phyloP scores from a whole-genome alignment of 2,113 vertebrate genomes.

The Ictalurus furcatus region DNA sequence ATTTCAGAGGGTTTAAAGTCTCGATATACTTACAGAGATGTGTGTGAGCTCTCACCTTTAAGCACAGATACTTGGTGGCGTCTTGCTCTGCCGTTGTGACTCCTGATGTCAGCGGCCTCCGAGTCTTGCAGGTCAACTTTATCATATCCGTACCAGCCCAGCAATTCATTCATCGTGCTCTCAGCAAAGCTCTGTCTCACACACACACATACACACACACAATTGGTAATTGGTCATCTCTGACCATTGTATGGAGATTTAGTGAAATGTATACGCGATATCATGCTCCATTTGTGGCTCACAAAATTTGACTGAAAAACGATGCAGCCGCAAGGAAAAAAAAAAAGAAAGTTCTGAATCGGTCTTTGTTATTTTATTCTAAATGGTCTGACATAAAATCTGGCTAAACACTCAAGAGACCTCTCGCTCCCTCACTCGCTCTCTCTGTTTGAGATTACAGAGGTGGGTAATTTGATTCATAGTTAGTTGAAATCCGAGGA shows the following conservation, averaged over 20 bases:
- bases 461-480: conserved; percentile 85
- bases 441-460: conserved; percentile 74
- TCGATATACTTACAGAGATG: not conserved
- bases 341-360: conserved; percentile 29
- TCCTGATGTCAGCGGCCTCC: conserved; percentile 92
- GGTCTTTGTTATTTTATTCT: conserved; percentile 74
- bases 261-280: not conserved
- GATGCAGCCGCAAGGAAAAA: conserved; percentile 20
- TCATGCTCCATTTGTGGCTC: conserved; percentile 19
- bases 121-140: conserved; percentile 93
- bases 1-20: not conserved
- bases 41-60: conserved; percentile 81
- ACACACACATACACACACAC: conserved; percentile 36
- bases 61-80: conserved; percentile 96
- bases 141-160: conserved; percentile 98
- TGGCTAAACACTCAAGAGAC: conserved; percentile 62
- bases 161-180: conserved; percentile 98
- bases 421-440: conserved; percentile 44
- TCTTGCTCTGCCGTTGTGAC: conserved; percentile 85
- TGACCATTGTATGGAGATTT: conserved; percentile 15
- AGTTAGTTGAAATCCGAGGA: conserved; percentile 89
- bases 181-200: conserved; percentile 88
- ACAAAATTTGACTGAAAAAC: conserved; percentile 7
- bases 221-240: conserved; percentile 8
- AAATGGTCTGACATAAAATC: conserved; percentile 61